Percentiles rank a stretch among this genome's conserved stretches.
These are phyloP conservation scores for Euura saliciscinereae DNA, from an alignment of 1,140 invertebrate species.

Conservation along the genomic window DNA sequence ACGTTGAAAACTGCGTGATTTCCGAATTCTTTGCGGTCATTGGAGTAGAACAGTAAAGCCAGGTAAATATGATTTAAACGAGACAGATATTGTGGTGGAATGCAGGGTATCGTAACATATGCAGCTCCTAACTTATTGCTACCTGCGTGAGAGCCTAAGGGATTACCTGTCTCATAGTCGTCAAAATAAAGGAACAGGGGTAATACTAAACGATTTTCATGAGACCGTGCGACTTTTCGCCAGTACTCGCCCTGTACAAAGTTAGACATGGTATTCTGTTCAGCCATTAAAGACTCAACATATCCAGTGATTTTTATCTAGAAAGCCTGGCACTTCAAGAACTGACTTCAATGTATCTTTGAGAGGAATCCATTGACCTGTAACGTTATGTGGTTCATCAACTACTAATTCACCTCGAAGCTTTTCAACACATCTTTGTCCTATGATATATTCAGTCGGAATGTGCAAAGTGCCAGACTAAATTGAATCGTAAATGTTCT, in stretches of 20 bases:
- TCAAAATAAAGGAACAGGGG: constrained; percentile 39
- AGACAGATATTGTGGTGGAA: constrained; percentile 36
- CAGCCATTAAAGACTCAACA: constrained; percentile 22
- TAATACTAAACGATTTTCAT: constrained; percentile 31
- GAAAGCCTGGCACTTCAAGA: constrained; percentile 28
- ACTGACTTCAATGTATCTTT: constrained; percentile 28
- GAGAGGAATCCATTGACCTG: constrained; percentile 23
- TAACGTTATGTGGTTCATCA: too few relatives aligned
- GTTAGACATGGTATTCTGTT: constrained; percentile 27
- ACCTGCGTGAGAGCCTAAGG: constrained; percentile 39
- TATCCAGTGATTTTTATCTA: constrained; percentile 20
- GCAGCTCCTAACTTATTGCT: constrained; percentile 38
- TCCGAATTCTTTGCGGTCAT: constrained; percentile 34
- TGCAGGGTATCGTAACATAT: constrained; percentile 40
- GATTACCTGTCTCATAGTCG: constrained; percentile 35
- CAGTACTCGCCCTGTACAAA: constrained; percentile 41
- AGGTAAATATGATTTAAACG: constrained; percentile 46
- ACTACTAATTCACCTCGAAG: too few relatives aligned
- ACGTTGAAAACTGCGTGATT: constrained; percentile 27
- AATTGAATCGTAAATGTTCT: too few relatives aligned
- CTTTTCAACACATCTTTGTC: too few relatives aligned
- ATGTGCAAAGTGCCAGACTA: too few relatives aligned
- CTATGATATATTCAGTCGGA: too few relatives aligned
- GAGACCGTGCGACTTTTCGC: constrained; percentile 27
- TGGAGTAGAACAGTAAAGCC: constrained; percentile 33